phyloP scores from a whole-genome alignment of 2,797 vertebrate genomes.

The Schizopygopsis malacanthus region DNA sequence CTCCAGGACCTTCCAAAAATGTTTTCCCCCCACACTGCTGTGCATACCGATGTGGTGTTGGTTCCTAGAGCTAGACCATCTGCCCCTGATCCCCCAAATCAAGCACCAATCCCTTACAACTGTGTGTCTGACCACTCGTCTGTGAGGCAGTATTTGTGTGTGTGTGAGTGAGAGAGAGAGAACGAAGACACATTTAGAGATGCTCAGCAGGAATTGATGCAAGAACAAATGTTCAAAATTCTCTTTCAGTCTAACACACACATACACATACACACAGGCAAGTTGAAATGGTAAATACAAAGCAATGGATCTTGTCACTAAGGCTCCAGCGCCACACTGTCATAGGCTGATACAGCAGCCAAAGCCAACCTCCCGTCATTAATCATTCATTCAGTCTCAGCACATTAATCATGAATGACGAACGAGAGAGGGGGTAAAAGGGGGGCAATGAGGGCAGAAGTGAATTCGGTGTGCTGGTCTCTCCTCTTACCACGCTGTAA shows the following conservation, averaged over 20 bases:
- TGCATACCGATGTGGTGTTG: slow-evolving; percentile 65
- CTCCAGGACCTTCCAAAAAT: slow-evolving; percentile 56
- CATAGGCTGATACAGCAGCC: slow-evolving; percentile 49
- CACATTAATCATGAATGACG: slow-evolving; percentile 81
- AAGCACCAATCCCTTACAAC: slow-evolving; percentile 32
- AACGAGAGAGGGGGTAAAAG: slow-evolving; percentile 60
- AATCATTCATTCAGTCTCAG: slow-evolving; percentile 80
- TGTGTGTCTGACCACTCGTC: slow-evolving; percentile 29
- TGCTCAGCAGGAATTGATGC: slow-evolving; percentile 39
- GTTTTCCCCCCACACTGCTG: slow-evolving; percentile 61
- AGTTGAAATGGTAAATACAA: slow-evolving; percentile 27
- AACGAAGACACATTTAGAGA: slow-evolving; percentile 40
- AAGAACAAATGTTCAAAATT: slow-evolving; percentile 43
- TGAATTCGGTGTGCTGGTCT: not conserved
- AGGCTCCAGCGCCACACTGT: slow-evolving; percentile 38
- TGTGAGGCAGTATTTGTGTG: not conserved
- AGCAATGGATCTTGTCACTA: slow-evolving; percentile 50
- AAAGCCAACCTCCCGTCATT: slow-evolving; percentile 65
- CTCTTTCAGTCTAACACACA: not conserved
- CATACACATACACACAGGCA: not conserved
- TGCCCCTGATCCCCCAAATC: slow-evolving; percentile 59
- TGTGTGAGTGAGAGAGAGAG: not conserved
- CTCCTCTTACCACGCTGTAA: not conserved
- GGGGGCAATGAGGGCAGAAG: slow-evolving; percentile 27
- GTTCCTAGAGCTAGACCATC: slow-evolving; percentile 74